These are phyloP conservation scores for Altica lythri DNA, from an alignment of 2,888 invertebrate genomes.

Conservation along the genomic window DNA sequence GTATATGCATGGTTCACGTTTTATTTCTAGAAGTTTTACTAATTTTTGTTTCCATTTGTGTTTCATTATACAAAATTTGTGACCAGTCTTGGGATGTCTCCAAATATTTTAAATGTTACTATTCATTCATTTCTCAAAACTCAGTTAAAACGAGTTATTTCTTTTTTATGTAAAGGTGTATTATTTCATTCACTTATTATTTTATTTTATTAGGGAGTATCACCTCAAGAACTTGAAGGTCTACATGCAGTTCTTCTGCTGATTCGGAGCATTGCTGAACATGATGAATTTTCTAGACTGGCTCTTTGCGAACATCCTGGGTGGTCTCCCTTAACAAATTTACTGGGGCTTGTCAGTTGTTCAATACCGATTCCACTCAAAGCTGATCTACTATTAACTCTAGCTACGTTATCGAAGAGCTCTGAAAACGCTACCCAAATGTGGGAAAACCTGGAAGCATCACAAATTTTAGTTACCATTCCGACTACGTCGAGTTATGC, in stretches of 20 bases:
- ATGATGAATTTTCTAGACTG: conserved; percentile 80
- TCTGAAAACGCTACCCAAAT: conserved; percentile 77
- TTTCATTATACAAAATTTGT: too few species aligned
- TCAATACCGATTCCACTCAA: conserved; percentile 85
- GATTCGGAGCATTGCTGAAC: conserved; percentile 75
- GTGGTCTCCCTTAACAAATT: conserved; percentile 81
- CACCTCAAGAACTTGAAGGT: conserved; percentile 82
- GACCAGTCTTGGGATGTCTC: too few species aligned
- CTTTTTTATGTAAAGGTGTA: too few species aligned
- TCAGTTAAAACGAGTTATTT: too few species aligned
- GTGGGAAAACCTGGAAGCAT: conserved; percentile 85
- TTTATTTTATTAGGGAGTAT: conserved; percentile 67
- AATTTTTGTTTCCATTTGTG: too few species aligned
- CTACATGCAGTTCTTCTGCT: conserved; percentile 80
- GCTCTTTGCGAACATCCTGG: conserved; percentile 86
- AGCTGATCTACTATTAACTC: conserved; percentile 76
- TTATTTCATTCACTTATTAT: background rate
- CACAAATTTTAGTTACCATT: conserved; percentile 75
- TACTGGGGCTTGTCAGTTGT: conserved; percentile 84
- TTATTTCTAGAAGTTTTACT: too few species aligned
- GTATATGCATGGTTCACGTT: too few species aligned
- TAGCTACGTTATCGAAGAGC: conserved; percentile 80
- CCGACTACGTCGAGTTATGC: conserved; percentile 68
- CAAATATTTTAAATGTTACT: too few species aligned
- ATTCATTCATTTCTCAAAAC: too few species aligned